Base-by-base conservation (phyloP, 2,888 invertebrate species). In the Brachylomia viminalis region DNA sequence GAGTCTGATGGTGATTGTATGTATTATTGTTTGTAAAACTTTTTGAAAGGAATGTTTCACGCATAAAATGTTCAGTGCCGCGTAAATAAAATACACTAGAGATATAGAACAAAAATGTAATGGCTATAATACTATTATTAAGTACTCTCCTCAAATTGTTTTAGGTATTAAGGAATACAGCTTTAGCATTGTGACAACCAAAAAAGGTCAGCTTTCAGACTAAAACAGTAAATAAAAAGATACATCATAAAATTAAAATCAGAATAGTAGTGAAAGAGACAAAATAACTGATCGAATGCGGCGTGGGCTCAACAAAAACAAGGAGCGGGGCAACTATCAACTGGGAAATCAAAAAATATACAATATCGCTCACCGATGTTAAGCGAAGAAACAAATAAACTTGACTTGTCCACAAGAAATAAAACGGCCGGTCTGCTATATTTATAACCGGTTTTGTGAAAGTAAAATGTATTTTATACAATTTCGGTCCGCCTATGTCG, bases 371-470 rank as follows among this genome's bases (percentile, higher is more conserved):
- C 81, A 83, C 79, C 77, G 85, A 81, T 85, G 76, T 82, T 73
- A 75, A 66, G 67, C 77, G 79, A 86, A 86, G 78, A 87, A 84
- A 85, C 83, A 86, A 88, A 87, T 87, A 83, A 80, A 59, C 77
- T 86, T 77, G 87, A 79, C 83, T 77, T 80, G 85, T 87, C 84
- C 84, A 87, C 88, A 90, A 90, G 89, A 91, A 92, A 91, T 90
- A 89, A 89, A 91, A 88, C 86, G 85, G 86, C 82, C 79, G 86
- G 81, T 78, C 79, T 85, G 89, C 89, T 92, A 92, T 91, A 92
- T 92, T 90, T 91, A 89, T 86, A 92, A 91, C 90, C 86, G 86
- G 92, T 91, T 88, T 89, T 80, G 86, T 85, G 80, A 89, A 91
- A 88, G 89, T 89, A 90, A 89, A 85, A 76, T 54, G 88, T 85